Evolutionary conservation across 2,888 invertebrate species (phyloP).

Genomic region (Phengaris arion): DNA sequence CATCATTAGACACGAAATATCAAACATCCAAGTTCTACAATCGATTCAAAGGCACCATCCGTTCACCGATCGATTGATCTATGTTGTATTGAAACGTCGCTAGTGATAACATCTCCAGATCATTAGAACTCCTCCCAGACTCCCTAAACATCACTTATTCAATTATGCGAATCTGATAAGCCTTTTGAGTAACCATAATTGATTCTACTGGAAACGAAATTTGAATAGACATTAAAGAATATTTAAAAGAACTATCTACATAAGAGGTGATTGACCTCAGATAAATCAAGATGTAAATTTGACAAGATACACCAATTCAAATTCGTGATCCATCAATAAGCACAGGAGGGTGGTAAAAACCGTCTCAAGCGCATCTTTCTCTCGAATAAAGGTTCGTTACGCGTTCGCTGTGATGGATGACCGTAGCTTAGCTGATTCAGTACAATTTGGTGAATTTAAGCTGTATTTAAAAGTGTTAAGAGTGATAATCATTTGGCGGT

Average conservation of each 20-base stretch:
- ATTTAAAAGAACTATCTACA: conserved; percentile 41
- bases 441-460: conserved; percentile 38
- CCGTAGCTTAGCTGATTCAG: conserved; percentile 61
- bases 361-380: conserved; percentile 57
- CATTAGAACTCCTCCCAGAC: conserved; percentile 62
- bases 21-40: conserved; percentile 18
- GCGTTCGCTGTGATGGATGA: conserved; percentile 73
- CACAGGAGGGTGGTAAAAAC: conserved; percentile 60
- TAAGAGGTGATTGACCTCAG: conserved; percentile 36
- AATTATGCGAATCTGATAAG: conserved; percentile 73
- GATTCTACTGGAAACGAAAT: conserved; percentile 52
- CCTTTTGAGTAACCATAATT: conserved; percentile 57
- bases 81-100: conserved; percentile 77
- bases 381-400: conserved; percentile 75
- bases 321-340: conserved; percentile 64
- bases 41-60: conserved; percentile 33
- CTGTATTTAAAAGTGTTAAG: conserved; percentile 46
- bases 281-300: conserved; percentile 51
- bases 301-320: conserved; percentile 52
- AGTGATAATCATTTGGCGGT: conserved; percentile 45
- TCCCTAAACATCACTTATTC: conserved; percentile 65
- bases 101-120: conserved; percentile 66
- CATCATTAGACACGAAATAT: conserved; percentile 16
- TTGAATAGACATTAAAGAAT: conserved; percentile 42
- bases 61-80: conserved; percentile 56